phyloP scores from a whole-genome alignment of 2,113 vertebrate species.

The Baryphthengus martii region DNA sequence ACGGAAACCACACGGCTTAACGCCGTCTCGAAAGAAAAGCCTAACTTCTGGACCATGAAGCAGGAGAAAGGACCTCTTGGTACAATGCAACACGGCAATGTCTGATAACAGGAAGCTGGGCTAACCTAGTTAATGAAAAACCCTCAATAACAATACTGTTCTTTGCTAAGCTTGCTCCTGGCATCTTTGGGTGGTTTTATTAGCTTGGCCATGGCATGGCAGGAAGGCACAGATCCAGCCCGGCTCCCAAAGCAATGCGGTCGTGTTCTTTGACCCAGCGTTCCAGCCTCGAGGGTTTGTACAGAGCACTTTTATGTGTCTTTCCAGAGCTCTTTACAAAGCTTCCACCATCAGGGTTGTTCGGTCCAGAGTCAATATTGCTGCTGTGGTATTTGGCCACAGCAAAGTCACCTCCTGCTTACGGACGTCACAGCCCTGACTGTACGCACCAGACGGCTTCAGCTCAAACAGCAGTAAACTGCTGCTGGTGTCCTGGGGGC shows the following conservation, averaged over 20 bases:
- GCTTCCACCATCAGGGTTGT: not conserved
- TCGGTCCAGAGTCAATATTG: not conserved
- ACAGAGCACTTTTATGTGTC: not conserved
- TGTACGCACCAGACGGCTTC: fast-evolving
- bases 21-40: not conserved
- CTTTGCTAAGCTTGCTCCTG: constrained; percentile 9
- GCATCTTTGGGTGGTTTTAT: constrained; percentile 11
- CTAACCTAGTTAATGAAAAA: constrained; percentile 64
- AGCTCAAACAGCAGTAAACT: not conserved
- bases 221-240: not conserved
- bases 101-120: constrained; percentile 46
- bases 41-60: constrained; percentile 62
- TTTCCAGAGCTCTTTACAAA: not conserved
- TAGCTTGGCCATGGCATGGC: not conserved
- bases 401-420: not conserved
- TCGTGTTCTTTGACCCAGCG: not conserved
- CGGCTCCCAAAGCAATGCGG: not conserved
- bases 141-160: constrained; percentile 34
- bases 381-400: not conserved
- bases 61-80: not conserved
- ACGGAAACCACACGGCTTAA: not conserved
- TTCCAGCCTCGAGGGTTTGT: not conserved
- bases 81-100: not conserved
- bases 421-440: fast-evolving
- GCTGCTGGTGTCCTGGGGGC: not conserved